Base-by-base conservation (phyloP, 2,888 invertebrate species). In the Patella pellucida region DNA sequence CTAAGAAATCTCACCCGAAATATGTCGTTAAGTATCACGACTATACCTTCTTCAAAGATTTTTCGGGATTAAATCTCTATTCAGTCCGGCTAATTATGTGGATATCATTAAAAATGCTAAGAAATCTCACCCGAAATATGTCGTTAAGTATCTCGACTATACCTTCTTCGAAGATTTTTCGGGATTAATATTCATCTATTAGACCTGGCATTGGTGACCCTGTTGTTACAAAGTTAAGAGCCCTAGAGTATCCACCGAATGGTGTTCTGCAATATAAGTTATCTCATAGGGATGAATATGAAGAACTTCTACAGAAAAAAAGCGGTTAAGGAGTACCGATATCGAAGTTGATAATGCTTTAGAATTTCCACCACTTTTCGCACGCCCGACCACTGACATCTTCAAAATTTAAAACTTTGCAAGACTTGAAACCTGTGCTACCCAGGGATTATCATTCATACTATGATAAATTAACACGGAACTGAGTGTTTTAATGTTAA, bases 151-250 rank as follows among this genome's bases (percentile, higher is more conserved):
- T 41, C 52, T 80, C 16, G 75, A 76, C 71, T 67, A 73, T 50
- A 62, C 1, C 1, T 80, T 78, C 56, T 80, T 80, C 50, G 56
- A 52, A 16, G 72, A 75, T 23, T 78, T 68, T 54, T 72, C 74
- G 52, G 68, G 67, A 16, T 52, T 78, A 68, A 15, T 78, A 77
- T 56, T 69, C 31, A 12, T 74, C 72, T 31, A 80, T 80, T 27
- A 41, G 76, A 41, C 78, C 78, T 50, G 77, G 79, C 7, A 23
- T 56, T 15, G 78, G 76, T n/a, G 67, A 72, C 5, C 77, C 79
- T 9, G 78, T 78, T 52, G 79, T 78, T 1, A 74, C 72, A 15
- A 71, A 78, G 54, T 73, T 78, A 14, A 23, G 75, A 1, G 73
- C 52, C n/a, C 54, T 79, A 19, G 68, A 62, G 41, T 79, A 79